These are phyloP conservation scores for Acholoe squamosa DNA, from an alignment of 2,888 invertebrate genomes.

Conservation along the genomic window DNA sequence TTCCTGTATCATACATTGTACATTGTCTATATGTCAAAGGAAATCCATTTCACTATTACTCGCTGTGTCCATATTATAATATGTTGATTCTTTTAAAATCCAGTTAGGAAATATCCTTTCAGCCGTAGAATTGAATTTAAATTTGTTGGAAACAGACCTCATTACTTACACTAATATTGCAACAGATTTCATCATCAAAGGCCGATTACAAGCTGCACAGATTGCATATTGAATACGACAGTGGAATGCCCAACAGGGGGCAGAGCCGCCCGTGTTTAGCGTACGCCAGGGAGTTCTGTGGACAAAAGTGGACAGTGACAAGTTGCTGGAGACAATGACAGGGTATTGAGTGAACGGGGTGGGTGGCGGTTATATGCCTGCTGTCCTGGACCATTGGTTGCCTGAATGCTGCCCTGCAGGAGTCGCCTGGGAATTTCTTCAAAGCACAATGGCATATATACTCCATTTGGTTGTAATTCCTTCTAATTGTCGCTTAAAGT, in stretches of 20 bases:
- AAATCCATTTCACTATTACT: not conserved
- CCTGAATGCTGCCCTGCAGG: no score
- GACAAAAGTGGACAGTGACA: not conserved
- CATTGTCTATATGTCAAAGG: not conserved
- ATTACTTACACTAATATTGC: constrained; percentile 21
- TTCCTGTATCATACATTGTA: no score
- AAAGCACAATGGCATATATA: no score
- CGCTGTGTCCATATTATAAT: not conserved
- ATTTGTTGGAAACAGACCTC: not conserved
- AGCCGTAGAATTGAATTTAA: not conserved
- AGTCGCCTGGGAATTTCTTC: no score
- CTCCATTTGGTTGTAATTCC: no score
- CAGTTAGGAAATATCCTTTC: not conserved
- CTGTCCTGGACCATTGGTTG: no score
- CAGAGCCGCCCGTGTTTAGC: not conserved
- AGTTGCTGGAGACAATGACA: not conserved
- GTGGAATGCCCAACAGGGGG: not conserved
- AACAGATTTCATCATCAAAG: not conserved
- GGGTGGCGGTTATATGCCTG: no score
- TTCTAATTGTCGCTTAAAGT: no score
- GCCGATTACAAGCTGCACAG: not conserved
- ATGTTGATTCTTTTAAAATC: not conserved
- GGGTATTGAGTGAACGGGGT: not conserved
- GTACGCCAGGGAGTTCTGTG: not conserved
- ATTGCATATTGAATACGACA: not conserved